A percentile compares a stretch with the other conserved stretches of the same genome.
phyloP scores from a whole-genome alignment of 2,113 vertebrate species.

The Scomber scombrus region DNA sequence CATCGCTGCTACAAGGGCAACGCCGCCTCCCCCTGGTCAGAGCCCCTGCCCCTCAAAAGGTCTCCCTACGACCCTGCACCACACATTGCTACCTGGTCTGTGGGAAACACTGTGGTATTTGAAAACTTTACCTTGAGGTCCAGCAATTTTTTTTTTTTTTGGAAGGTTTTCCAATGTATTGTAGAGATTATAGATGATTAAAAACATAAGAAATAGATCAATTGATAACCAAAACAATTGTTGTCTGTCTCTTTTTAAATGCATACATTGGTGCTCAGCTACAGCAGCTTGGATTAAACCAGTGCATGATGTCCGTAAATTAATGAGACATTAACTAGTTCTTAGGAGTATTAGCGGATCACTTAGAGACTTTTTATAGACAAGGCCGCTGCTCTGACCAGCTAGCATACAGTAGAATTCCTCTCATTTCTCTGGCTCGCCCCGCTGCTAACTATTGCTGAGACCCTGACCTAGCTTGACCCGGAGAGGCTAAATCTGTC shows the following conservation, averaged over 20 bases:
- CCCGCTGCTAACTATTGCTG: conserved; percentile 46
- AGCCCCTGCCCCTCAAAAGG: no score
- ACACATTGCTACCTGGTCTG: no score
- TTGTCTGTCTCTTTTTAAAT: neutral
- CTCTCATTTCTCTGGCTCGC: conserved; percentile 38
- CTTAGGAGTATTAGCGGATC: neutral
- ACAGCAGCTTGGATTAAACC: neutral
- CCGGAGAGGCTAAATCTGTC: conserved; percentile 61
- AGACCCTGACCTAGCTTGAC: conserved; percentile 68
- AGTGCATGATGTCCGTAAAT: neutral
- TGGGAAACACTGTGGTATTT: no score
- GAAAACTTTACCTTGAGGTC: no score
- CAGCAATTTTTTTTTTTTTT: no score
- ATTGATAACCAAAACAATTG: no score
- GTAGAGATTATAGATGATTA: no score
- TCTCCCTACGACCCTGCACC: no score
- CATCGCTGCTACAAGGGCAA: no score
- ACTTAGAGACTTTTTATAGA: neutral
- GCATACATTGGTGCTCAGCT: neutral
- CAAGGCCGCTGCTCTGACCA: neutral
- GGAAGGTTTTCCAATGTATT: no score
- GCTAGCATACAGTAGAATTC: conserved; percentile 23
- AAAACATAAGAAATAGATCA: no score
- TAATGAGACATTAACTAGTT: neutral
- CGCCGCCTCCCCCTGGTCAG: no score